Percentiles rank a stretch among this genome's conserved stretches.
These are phyloP conservation scores for Acanthoscelides obtectus DNA, from an alignment of 2,888 invertebrate species.

Conservation along the genomic window DNA sequence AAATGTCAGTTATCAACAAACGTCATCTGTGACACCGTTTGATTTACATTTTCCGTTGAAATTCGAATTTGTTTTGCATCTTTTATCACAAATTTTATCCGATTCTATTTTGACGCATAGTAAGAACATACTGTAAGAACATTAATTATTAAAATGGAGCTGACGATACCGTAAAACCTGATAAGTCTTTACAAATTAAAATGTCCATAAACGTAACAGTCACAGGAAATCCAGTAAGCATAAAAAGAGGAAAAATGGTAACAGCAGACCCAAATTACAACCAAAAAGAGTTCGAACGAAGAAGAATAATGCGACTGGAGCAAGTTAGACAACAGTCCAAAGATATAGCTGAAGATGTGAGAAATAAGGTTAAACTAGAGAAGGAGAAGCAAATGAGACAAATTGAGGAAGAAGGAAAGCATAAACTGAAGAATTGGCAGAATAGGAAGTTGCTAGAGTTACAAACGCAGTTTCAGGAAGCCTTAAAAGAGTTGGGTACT, in stretches of 20 bases:
- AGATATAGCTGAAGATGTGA: slow-evolving; percentile 53
- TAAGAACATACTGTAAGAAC: no score
- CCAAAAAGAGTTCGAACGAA: slow-evolving; percentile 54
- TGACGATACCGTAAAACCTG: no score
- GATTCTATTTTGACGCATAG: neutral
- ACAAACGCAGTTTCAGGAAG: slow-evolving; percentile 52
- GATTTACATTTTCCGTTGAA: neutral
- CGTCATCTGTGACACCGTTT: no score
- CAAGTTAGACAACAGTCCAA: slow-evolving; percentile 63
- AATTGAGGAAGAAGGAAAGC: slow-evolving; percentile 49
- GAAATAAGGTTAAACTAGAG: slow-evolving; percentile 53
- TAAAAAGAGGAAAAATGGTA: slow-evolving; percentile 49
- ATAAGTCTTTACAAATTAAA: neutral
- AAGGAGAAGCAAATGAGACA: slow-evolving; percentile 50
- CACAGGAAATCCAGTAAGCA: slow-evolving; percentile 52
- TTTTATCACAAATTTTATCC: neutral
- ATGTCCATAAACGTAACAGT: slow-evolving; percentile 61
- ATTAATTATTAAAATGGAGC: no score
- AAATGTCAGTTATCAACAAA: no score
- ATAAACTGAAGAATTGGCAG: slow-evolving; percentile 52
- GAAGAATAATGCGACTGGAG: slow-evolving; percentile 56
- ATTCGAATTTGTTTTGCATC: neutral
- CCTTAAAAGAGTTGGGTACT: slow-evolving; percentile 50
- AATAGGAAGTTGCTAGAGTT: slow-evolving; percentile 49
- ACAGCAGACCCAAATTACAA: slow-evolving; percentile 51